Evolutionary conservation across 2,888 invertebrate genomes (phyloP).

Genomic region (Scaptomyza tumidula): DNA sequence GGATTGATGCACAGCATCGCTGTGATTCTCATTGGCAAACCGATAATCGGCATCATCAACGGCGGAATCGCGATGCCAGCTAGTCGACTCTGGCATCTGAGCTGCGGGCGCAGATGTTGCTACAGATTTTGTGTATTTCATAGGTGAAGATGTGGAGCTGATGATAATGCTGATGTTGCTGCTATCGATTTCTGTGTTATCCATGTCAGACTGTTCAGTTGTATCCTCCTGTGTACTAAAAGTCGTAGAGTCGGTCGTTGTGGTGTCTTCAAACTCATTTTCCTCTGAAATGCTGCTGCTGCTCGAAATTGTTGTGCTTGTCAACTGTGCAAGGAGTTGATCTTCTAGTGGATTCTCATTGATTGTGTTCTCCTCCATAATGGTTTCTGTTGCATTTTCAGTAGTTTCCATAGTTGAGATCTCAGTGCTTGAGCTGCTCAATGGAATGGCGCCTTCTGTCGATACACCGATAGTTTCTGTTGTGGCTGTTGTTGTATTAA

Average conservation of each 20-base stretch:
- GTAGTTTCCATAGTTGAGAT: constrained; percentile 6
- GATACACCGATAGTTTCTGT: constrained; percentile 9
- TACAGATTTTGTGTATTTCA: constrained; percentile 10
- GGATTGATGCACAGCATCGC: background rate
- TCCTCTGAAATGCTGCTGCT: constrained; percentile 5
- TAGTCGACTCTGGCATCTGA: constrained; percentile 60
- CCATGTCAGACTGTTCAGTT: background rate
- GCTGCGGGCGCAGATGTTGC: constrained; percentile 54
- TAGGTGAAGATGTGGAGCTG: background rate
- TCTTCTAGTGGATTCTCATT: background rate
- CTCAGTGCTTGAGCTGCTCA: constrained; percentile 10
- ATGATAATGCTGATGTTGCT: background rate
- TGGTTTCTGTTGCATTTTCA: background rate
- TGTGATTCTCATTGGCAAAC: constrained; percentile 20
- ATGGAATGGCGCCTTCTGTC: constrained; percentile 2
- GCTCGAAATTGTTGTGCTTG: constrained; percentile 13
- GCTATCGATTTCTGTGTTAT: constrained; percentile 6
- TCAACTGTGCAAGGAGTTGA: background rate
- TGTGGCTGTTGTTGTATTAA: background rate
- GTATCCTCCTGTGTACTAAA: background rate
- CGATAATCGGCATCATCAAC: constrained; percentile 42
- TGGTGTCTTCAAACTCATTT: background rate
- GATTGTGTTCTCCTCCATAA: background rate
- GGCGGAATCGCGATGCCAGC: constrained; percentile 40
- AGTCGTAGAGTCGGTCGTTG: background rate